A percentile compares a stretch with the other conserved stretches of the same genome.
phyloP scores from a whole-genome alignment of 2,797 vertebrate genomes.

The Tolypeutes matacus region DNA sequence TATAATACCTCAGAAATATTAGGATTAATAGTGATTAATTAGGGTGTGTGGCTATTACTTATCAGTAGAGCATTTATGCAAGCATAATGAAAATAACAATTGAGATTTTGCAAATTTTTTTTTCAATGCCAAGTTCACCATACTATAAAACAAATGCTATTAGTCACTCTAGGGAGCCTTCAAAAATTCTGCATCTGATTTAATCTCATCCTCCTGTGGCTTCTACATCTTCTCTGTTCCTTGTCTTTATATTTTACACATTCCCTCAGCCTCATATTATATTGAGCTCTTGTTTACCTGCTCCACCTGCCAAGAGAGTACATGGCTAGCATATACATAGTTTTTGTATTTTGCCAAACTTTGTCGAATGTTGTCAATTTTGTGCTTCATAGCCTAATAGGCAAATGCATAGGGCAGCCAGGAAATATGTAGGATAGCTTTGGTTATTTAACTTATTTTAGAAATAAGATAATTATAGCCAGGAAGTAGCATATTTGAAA shows the following conservation, averaged over 20 bases:
- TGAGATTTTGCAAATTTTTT: not conserved
- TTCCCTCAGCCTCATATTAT: not conserved
- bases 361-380: not conserved
- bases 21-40: not conserved
- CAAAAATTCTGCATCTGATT: not conserved
- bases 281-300: not conserved
- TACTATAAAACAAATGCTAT: not conserved
- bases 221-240: not conserved
- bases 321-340: not conserved
- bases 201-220: not conserved
- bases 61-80: not conserved
- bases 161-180: not conserved
- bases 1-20: fast-evolving
- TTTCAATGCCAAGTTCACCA: not conserved
- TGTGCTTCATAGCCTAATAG: not conserved
- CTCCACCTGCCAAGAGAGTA: not conserved
- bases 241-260: not conserved
- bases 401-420: not conserved
- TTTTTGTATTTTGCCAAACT: not conserved
- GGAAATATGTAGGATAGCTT: not conserved
- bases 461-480: not conserved
- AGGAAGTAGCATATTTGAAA: not conserved
- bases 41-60: not conserved
- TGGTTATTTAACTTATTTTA: not conserved
- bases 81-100: fast-evolving